Evolutionary conservation across 2,113 vertebrate species (phyloP).

Genomic region (Crotalus helleri): DNA sequence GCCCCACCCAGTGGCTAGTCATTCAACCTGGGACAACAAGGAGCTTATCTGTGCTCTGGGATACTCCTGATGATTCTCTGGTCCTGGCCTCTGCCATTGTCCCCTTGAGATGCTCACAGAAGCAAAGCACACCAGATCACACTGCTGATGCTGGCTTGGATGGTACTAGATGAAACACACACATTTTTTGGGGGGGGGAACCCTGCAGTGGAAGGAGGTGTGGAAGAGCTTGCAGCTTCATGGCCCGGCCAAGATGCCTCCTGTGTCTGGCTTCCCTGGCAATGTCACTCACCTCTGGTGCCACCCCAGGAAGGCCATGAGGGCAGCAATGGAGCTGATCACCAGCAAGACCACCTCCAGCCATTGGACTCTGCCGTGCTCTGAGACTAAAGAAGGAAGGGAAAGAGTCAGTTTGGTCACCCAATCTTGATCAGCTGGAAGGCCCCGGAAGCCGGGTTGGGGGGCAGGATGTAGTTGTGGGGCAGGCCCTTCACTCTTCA

Average conservation of each 20-base stretch:
- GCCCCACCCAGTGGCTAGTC: neutral
- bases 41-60: neutral
- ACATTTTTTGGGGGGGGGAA: neutral
- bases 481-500: neutral
- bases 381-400: neutral
- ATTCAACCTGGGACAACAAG: neutral
- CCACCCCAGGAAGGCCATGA: slow-evolving; percentile 49
- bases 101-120: neutral
- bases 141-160: neutral
- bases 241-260: neutral
- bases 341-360: slow-evolving; percentile 20
- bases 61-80: neutral
- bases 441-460: neutral
- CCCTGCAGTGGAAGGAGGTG: neutral
- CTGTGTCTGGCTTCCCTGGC: neutral
- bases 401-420: neutral
- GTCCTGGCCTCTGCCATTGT: neutral
- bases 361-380: slow-evolving; percentile 23
- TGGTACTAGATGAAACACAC: neutral
- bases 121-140: neutral
- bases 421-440: neutral
- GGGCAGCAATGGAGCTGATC: neutral
- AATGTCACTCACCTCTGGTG: slow-evolving; percentile 53
- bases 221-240: neutral
- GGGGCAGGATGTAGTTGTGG: neutral